phyloP scores from a whole-genome alignment of 2,113 vertebrate genomes.

The Nerophis lumbriciformis region DNA sequence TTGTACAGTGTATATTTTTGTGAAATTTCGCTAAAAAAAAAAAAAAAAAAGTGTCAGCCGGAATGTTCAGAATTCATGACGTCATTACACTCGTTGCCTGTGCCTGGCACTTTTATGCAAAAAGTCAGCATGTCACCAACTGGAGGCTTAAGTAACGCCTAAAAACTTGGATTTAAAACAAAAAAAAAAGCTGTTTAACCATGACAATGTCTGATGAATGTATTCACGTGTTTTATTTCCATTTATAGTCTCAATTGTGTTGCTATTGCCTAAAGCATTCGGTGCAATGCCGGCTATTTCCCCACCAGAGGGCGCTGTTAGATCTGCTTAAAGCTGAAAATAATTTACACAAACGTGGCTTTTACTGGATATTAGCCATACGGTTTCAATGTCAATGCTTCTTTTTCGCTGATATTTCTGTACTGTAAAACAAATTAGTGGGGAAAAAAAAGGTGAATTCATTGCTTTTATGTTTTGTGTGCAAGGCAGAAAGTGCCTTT shows the following conservation, averaged over 20 bases:
- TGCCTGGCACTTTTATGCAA: conserved; percentile 58
- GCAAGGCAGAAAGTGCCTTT: conserved; percentile 71
- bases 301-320: not conserved
- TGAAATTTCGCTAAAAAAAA: conserved; percentile 16
- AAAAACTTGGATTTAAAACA: conserved; percentile 9
- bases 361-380: no score
- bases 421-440: conserved; percentile 18
- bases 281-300: conserved; percentile 10
- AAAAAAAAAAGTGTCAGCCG: not conserved
- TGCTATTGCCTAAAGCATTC: conserved; percentile 55
- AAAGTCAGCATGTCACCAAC: conserved; percentile 3
- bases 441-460: conserved; percentile 18
- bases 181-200: conserved; percentile 31
- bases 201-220: conserved; percentile 57
- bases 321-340: not conserved
- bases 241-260: conserved; percentile 20
- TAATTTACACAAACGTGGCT: not conserved
- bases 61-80: conserved; percentile 2
- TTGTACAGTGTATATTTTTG: conserved; percentile 30
- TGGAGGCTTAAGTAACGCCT: conserved; percentile 3
- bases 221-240: conserved; percentile 45
- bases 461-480: conserved; percentile 39
- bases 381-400: conserved; percentile 19
- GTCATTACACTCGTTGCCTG: conserved; percentile 39
- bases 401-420: conserved; percentile 23